phyloP scores from a whole-genome alignment of 2,113 vertebrate genomes.

The Trichomycterus rosablanca region DNA sequence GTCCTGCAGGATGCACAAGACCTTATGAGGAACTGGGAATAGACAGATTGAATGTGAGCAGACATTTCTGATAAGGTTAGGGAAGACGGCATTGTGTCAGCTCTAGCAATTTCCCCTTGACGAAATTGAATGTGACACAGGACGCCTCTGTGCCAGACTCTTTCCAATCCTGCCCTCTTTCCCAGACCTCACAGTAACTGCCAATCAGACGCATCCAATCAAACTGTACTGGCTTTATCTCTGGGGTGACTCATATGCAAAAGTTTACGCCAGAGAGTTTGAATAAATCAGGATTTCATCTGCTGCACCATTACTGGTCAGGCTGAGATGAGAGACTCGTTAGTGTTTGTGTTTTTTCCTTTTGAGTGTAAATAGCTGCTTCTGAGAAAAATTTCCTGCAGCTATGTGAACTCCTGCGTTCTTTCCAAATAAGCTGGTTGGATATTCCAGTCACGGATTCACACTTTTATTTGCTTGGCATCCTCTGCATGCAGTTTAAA shows the following conservation, averaged over 20 bases:
- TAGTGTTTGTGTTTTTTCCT: not conserved
- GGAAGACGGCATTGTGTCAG: too few relatives aligned
- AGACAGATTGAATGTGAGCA: conserved; percentile 9
- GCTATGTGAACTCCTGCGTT: not conserved
- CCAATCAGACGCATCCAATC: conserved; percentile 32
- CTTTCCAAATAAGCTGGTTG: conserved; percentile 1
- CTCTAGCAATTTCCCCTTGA: conserved; percentile 24
- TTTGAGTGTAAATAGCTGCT: too few relatives aligned
- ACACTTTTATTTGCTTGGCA: not conserved
- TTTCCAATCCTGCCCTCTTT: too few relatives aligned
- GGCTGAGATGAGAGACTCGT: too few relatives aligned
- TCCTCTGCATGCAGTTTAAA: conserved; percentile 29
- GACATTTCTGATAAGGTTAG: conserved; percentile 25
- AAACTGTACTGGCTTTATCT: too few relatives aligned
- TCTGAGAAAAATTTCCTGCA: not conserved
- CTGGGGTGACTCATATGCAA: not conserved
- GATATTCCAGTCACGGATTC: conserved; percentile 11
- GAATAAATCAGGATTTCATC: not conserved
- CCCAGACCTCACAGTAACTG: conserved; percentile 4
- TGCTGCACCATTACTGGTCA: too few relatives aligned
- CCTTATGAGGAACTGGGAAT: not conserved
- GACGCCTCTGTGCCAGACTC: conserved; percentile 1
- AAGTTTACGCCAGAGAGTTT: not conserved
- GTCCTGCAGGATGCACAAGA: conserved; percentile 4
- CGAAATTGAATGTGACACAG: conserved; percentile 30